A percentile compares a stretch with the other conserved stretches of the same genome.
phyloP scores from a whole-genome alignment of 2,888 invertebrate species.

The Ormyrus labotus region DNA sequence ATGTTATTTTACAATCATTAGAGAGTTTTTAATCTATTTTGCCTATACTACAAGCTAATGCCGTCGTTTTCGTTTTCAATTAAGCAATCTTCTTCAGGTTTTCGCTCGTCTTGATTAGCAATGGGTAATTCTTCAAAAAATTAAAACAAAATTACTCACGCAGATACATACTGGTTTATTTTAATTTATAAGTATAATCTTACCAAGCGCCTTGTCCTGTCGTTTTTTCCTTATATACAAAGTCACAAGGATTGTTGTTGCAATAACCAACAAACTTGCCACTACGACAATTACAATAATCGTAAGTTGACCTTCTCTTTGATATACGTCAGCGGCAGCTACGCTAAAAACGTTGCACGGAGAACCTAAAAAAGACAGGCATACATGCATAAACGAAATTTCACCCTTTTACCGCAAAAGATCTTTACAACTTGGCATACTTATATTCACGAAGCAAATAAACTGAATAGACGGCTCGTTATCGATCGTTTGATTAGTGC shows the following conservation, averaged over 20 bases:
- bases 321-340: background rate
- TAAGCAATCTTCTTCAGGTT: conserved; percentile 20
- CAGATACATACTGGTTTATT: background rate
- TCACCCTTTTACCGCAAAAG: too few species aligned
- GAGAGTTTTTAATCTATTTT: too few species aligned
- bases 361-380: conserved; percentile 12
- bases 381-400: background rate
- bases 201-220: conserved; percentile 18
- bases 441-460: conserved; percentile 50
- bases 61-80: conserved; percentile 32
- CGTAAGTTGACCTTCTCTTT: background rate
- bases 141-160: background rate
- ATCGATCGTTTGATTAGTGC: conserved; percentile 2
- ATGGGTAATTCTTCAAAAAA: too few species aligned
- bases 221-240: conserved; percentile 27
- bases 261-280: background rate
- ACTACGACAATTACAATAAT: background rate
- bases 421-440: conserved; percentile 14
- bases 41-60: conserved; percentile 32
- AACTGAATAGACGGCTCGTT: conserved; percentile 8
- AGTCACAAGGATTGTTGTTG: background rate
- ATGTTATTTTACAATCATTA: too few species aligned
- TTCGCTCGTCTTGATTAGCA: background rate
- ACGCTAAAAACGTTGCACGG: conserved; percentile 17
- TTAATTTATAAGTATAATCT: background rate